A percentile compares a stretch with the other conserved stretches of the same genome.
Evolutionary conservation across 2,113 vertebrate species (phyloP).

Genomic region (Trichechus manatus): DNA sequence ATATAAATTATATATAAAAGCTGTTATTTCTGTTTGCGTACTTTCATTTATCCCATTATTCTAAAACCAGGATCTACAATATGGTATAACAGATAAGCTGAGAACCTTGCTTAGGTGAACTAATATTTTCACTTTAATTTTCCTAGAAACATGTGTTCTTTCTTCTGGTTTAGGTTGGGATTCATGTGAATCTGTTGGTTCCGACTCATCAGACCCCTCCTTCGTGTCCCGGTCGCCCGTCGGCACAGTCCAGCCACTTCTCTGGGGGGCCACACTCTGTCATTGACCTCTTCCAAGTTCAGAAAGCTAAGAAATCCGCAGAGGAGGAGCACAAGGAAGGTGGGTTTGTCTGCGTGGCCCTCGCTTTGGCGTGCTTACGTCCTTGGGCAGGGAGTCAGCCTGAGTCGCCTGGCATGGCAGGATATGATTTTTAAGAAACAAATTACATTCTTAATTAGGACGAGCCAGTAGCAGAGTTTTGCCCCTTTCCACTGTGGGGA

Average conservation of each 20-base stretch:
- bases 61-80: background rate
- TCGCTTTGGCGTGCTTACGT: background rate
- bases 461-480: background rate
- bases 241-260: constrained; percentile 81
- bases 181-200: constrained; percentile 95
- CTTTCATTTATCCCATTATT: constrained; percentile 1
- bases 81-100: background rate
- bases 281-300: constrained; percentile 92
- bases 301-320: constrained; percentile 82
- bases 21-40: background rate
- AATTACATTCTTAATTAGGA: background rate
- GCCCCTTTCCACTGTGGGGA: background rate
- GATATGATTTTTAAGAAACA: background rate
- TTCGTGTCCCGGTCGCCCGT: constrained; percentile 69
- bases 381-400: background rate
- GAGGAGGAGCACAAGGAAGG: constrained; percentile 88
- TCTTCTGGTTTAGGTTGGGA: constrained; percentile 90
- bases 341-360: constrained; percentile 63
- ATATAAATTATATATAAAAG: background rate
- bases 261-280: constrained; percentile 90
- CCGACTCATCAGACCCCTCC: constrained; percentile 84
- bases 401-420: background rate
- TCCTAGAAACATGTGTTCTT: constrained; percentile 6
- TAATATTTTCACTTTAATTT: constrained; percentile 13
- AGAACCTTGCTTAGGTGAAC: background rate